Percentiles rank a stretch among this genome's conserved stretches.
phyloP scores from a whole-genome alignment of 2,797 vertebrate species.

The Jordanella pulchra region DNA sequence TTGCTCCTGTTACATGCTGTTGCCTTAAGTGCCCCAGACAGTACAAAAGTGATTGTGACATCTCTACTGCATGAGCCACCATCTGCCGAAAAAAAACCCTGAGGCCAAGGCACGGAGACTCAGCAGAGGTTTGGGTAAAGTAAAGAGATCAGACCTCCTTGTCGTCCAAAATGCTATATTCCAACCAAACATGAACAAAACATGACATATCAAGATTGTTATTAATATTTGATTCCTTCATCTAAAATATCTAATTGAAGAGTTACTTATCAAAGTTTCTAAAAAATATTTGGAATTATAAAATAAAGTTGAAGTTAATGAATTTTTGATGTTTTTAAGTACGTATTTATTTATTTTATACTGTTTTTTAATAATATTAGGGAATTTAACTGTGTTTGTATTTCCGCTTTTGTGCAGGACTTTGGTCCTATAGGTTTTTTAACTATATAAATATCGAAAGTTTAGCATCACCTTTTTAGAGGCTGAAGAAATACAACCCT shows the following conservation, averaged over 20 bases:
- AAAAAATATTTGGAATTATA: too few species aligned
- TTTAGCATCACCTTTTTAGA: too few species aligned
- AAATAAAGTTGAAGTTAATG: too few species aligned
- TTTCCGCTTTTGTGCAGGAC: too few species aligned
- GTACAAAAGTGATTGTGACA: constrained; percentile 55
- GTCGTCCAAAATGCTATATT: constrained; percentile 17
- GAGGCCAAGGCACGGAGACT: constrained; percentile 48
- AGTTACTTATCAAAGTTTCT: too few species aligned
- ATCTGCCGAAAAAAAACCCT: constrained; percentile 51
- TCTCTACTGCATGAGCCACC: constrained; percentile 42
- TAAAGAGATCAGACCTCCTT: constrained; percentile 23
- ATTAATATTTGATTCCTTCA: background rate
- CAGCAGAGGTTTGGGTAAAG: constrained; percentile 48
- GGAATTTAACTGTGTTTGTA: too few species aligned
- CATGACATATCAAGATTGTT: constrained; percentile 8
- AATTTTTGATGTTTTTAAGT: too few species aligned
- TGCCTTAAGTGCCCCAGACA: constrained; percentile 56
- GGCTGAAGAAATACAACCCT: too few species aligned
- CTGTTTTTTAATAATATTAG: too few species aligned
- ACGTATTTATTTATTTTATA: too few species aligned
- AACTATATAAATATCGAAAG: too few species aligned
- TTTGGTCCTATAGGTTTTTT: too few species aligned
- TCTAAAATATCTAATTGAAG: background rate
- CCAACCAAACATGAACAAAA: constrained; percentile 1
- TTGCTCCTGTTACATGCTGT: constrained; percentile 29